These are phyloP conservation scores for Atta colombica DNA, from an alignment of 1,140 invertebrate genomes.

Conservation along the genomic window DNA sequence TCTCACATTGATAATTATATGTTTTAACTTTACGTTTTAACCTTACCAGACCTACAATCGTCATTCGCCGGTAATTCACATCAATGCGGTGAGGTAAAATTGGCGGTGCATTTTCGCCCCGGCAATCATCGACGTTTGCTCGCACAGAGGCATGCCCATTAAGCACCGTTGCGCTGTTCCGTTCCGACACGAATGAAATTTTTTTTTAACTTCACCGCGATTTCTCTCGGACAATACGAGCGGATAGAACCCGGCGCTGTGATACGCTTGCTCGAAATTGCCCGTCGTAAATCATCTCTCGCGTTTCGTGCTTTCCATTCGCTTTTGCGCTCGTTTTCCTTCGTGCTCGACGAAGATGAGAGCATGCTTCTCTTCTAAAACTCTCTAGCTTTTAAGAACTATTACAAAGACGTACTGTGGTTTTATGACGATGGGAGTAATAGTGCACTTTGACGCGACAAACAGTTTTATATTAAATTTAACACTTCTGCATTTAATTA, in stretches of 20 bases:
- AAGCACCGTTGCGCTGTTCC: background rate
- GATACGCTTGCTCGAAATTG: constrained; percentile 41
- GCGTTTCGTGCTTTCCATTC: constrained; percentile 56
- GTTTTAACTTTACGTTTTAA: background rate
- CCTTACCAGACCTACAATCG: background rate
- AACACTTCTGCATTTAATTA: constrained; percentile 3
- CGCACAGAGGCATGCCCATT: constrained; percentile 18
- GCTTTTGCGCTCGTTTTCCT: constrained; percentile 58
- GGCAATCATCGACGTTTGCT: constrained; percentile 52
- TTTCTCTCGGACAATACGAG: constrained; percentile 26
- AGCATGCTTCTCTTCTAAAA: constrained; percentile 4
- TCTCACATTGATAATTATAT: background rate
- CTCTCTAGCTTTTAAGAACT: constrained; percentile 27
- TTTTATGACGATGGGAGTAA: constrained; percentile 7
- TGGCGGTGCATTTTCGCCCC: background rate
- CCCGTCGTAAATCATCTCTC: constrained; percentile 55
- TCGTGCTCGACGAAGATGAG: background rate
- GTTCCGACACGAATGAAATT: constrained; percentile 17
- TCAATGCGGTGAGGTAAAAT: background rate
- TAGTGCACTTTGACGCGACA: background rate
- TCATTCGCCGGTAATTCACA: background rate
- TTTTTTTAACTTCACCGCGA: constrained; percentile 22
- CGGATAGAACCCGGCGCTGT: background rate
- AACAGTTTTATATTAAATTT: constrained; percentile 5
- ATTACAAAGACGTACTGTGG: constrained; percentile 27